Evolutionary conservation across 2,888 invertebrate genomes (phyloP), one percentile per base, ranked within the genome.

Genomic region (Acronicta aceris): DNA sequence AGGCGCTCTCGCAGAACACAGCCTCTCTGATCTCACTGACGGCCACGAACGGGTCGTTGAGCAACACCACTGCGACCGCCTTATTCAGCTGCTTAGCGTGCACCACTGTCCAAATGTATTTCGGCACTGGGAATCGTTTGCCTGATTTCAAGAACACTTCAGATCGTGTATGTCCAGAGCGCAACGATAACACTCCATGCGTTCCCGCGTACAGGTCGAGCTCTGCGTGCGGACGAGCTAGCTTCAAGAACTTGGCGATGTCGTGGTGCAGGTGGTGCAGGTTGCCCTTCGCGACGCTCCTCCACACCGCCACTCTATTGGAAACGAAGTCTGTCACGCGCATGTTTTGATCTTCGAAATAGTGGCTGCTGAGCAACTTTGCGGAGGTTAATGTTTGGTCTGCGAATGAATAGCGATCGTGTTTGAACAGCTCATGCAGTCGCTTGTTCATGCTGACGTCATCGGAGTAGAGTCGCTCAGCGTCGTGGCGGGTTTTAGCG

Each of bases 1-100:
- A 95, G 57, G 76, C 74, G 83, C 93, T 93, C 59, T 87, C 89
- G 78, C 95, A 95, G 79, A 90, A 88, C 75, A 90, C 91, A 0
- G 88, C 76, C n/a, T 78, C 87, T 59, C 88, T 82, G 25, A 94
- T 74, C 84, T 93, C 94, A 82, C 93, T 92, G 50, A 94, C 90
- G 2, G 92, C 81, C 74, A 94, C 90, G 74, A 91, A 88, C 48
- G 95, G 95, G 68, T 94, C 92, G 85, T 94, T 93, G 1, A 94
- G 81, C 66, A 93, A 65, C 62, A 89, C 83, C 13, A 95, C 21
- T 8, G 90, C 94, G 41, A 87, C 70, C 46, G 85, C 90, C 42
- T 68, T 66, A 25, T 65, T 50, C 15, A 45, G 27, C 25, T 41
- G 49, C 57, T 56, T 52, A 56, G 86, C 87, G 62, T 79, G 80